These are phyloP conservation scores for Hipposideros armiger DNA, from an alignment of 2,113 vertebrate genomes.

Conservation along the genomic window DNA sequence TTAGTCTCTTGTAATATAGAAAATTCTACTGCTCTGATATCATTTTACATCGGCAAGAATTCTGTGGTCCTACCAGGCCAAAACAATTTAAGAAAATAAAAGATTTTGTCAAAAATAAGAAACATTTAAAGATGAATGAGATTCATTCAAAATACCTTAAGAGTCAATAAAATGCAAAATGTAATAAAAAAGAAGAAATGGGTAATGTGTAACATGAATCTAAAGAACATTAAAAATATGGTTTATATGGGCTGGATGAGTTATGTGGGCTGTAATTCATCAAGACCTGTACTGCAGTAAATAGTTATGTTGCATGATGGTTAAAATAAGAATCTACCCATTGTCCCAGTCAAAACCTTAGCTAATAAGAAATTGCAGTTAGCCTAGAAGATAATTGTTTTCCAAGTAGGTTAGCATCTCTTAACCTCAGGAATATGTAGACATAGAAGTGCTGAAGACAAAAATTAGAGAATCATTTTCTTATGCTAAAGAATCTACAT, in stretches of 20 bases:
- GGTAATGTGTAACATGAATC: not conserved
- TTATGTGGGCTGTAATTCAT: not conserved
- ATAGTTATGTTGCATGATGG: not conserved
- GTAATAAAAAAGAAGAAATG: not conserved
- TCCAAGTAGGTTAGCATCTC: not conserved
- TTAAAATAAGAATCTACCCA: not conserved
- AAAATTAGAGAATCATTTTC: not conserved
- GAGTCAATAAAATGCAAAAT: not conserved
- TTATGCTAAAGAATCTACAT: not conserved
- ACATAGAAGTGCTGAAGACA: not conserved
- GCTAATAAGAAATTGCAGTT: not conserved
- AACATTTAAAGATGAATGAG: not conserved
- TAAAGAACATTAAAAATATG: not conserved
- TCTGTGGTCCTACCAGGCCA: not conserved
- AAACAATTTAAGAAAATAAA: not conserved
- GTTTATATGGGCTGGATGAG: not conserved
- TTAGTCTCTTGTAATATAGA: not conserved
- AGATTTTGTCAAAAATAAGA: not conserved
- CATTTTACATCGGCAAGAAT: not conserved
- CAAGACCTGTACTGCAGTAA: not conserved
- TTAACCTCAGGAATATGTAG: not conserved
- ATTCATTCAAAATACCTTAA: not conserved
- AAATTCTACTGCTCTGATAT: not conserved
- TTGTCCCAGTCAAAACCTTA: not conserved
- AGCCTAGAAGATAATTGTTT: slow-evolving; percentile 18